Base-by-base conservation (phyloP, 2,888 invertebrate species). In the Hypsopygia costalis region DNA sequence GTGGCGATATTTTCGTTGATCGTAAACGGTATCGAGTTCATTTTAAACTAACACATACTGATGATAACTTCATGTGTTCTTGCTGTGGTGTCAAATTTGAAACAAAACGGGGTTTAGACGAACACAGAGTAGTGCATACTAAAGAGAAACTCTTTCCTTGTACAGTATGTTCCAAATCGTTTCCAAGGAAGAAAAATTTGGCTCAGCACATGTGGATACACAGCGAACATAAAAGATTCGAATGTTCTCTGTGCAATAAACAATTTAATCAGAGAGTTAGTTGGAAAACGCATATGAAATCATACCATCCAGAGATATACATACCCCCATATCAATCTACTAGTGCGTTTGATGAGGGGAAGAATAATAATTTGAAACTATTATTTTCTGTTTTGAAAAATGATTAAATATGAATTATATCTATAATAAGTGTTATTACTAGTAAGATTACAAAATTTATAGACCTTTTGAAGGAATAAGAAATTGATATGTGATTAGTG, bases 71-170 rank as follows among this genome's bases (percentile, higher is more conserved):
- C 10, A 61, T 72, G 0, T 87, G 87, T 41, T 67, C 81, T 0
- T 79, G 74, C 39, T 87, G 87, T 28, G 82, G 80, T 0, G 56
- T 73, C 33, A 85, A 82, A 34, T 86, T 81, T 38, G 73, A 71
- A 5, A 72, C 79, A 0, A 76, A 78, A 51, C 63, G 69, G 11
- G 67, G 60, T 25, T 54, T 81, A 4, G 74, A 79, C 11, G 81
- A 89, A 7, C 91, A 91, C 44, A 76, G 78, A 37, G 85, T 90
- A 3, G 82, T 85, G 0, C 91, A 91, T 49, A 90, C 90, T 3
- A 83, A 86, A 48, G 90, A 90, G 42, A 90, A 87, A 38, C 60
- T 80, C 0, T 88, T 80, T 30, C 74, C 81, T 0, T 91, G 91
- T 51, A 75, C 82, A 0, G 75, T 87, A 0, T 91, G 91, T 44